Base-by-base conservation (phyloP, 2,888 invertebrate genomes). In the Anticlea derivata region DNA sequence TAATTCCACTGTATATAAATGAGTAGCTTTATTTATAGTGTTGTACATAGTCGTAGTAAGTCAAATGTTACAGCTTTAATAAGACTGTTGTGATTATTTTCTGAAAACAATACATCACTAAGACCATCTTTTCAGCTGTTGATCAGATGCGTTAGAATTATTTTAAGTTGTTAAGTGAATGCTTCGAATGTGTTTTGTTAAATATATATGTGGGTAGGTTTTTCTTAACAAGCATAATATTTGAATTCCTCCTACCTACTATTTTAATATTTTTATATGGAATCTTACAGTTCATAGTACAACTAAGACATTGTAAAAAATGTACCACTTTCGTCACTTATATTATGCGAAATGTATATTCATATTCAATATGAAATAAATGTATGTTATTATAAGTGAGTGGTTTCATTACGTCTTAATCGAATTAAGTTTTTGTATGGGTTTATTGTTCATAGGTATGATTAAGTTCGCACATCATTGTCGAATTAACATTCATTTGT, bases 401-500 rank as follows among this genome's bases (percentile, higher is more conserved):
- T 67, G 55, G 61, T 63, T 68, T 70, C 57, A 60, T 62, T 58
- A 55, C 57, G 54, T 65, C 67, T 61, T 65, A 68, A 71, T 69
- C 70, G 68, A 70, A 75, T 74, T 74, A 70, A 63, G 67, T 77
- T 75, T 78, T 78, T 73, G 65, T 66, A 63, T 60, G 59, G 55
- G 63, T 66, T 70, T 73, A 72, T 77, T 80, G 79, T 78, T 70
- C 70, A 61, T 58, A 60, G 24, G 47, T 51, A 74, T 82, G 77
- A 85, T 82, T 78, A 78, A 73, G 80, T 80, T 79, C 70, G 79
- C 75, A 71, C 70, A 75, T 77, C 67, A 68, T 76, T 77, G 75
- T 80, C 84, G 80, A 80, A 80, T 83, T 82, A 83, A 76, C 73
- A 79, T 80, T 78, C 70, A 83, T 85, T 79, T 77, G 72, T 70